Percentiles rank a stretch among this genome's conserved stretches.
These are phyloP conservation scores for Aphelenchoides bicaudatus DNA, from an alignment of 2,888 invertebrate genomes.

Conservation along the genomic window DNA sequence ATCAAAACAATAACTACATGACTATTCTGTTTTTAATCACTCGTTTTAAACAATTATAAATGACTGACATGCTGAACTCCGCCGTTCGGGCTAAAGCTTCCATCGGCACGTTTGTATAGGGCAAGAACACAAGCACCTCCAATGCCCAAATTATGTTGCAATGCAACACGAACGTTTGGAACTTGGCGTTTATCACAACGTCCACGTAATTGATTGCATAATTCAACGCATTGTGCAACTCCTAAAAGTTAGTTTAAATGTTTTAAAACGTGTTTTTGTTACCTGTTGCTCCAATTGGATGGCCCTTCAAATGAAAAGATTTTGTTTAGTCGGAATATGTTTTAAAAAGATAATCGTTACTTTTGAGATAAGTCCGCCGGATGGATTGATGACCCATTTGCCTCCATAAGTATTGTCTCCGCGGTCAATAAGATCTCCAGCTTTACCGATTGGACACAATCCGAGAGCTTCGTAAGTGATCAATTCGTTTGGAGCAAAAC, in stretches of 20 bases:
- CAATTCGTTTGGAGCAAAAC: conserved; percentile 93
- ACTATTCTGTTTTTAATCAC: too few relatives aligned
- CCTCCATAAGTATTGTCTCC: conserved; percentile 97
- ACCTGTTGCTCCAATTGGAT: conserved; percentile 93
- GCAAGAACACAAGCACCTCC: conserved; percentile 91
- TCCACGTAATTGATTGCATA: conserved; percentile 81
- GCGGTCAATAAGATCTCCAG: conserved; percentile 82
- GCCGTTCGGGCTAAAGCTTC: background rate
- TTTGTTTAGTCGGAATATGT: too few relatives aligned
- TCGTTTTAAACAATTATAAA: too few relatives aligned
- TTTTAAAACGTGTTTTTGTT: conserved; percentile 29
- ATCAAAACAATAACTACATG: too few relatives aligned
- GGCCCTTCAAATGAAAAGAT: conserved; percentile 95
- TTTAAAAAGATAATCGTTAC: too few relatives aligned
- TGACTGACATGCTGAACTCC: background rate
- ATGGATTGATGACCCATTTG: conserved; percentile 93
- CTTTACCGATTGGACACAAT: conserved; percentile 75
- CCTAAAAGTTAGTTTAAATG: conserved; percentile 62
- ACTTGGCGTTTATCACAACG: conserved; percentile 77
- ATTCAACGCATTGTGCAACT: conserved; percentile 82
- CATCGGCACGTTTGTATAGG: conserved; percentile 73
- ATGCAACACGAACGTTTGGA: conserved; percentile 67
- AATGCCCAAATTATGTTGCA: conserved; percentile 86
- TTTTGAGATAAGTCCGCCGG: conserved; percentile 96
- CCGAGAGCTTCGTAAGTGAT: conserved; percentile 95